These are phyloP conservation scores for Troilus luridus DNA, from an alignment of 2,888 invertebrate genomes.

Conservation along the genomic window DNA sequence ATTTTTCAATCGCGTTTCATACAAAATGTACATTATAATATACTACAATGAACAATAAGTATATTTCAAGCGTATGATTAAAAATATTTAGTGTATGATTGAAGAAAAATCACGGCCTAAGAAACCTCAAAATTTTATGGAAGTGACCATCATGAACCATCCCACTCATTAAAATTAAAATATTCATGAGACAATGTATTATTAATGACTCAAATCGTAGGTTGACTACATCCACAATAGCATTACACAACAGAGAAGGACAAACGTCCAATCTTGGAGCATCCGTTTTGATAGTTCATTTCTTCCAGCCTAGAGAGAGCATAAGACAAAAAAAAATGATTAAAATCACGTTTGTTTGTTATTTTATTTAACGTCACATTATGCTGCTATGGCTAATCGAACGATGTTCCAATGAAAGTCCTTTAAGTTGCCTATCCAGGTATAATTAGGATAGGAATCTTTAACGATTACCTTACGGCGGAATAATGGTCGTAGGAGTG, in stretches of 20 bases:
- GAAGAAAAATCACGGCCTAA: neutral
- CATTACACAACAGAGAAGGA: neutral
- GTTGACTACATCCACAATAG: neutral
- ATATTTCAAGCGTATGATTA: too few species aligned
- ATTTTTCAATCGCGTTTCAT: too few species aligned
- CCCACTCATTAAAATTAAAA: constrained; percentile 30
- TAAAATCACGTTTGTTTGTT: too few species aligned
- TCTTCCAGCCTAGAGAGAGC: neutral
- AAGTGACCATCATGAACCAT: neutral
- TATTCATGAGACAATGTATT: constrained; percentile 22
- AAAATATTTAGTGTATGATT: neutral
- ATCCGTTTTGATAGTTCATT: neutral
- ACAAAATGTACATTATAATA: too few species aligned
- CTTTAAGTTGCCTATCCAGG: too few species aligned
- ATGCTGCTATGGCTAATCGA: too few species aligned
- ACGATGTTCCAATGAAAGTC: too few species aligned
- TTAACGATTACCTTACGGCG: too few species aligned
- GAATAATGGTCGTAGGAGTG: too few species aligned
- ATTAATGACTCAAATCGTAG: constrained; percentile 3
- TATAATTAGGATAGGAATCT: too few species aligned
- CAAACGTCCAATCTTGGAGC: neutral
- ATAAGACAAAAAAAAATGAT: neutral
- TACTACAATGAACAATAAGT: too few species aligned
- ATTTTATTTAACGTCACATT: too few species aligned
- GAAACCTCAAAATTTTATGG: neutral